These are phyloP conservation scores for Chaenocephalus aceratus DNA, from an alignment of 2,113 vertebrate species.

Conservation along the genomic window DNA sequence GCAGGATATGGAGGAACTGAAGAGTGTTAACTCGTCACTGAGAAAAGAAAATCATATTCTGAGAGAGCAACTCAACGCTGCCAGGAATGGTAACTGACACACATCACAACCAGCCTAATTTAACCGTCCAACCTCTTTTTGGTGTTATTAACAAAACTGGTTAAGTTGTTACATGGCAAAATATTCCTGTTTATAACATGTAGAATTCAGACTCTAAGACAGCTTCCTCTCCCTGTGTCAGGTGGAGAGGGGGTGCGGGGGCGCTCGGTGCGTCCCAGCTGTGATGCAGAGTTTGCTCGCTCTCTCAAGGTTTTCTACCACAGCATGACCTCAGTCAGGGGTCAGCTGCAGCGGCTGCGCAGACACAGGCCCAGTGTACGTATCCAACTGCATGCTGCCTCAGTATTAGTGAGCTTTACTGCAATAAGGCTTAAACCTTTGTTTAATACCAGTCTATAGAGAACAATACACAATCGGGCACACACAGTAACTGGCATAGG, in stretches of 20 bases:
- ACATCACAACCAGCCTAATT: background rate
- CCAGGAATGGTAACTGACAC: constrained; percentile 68
- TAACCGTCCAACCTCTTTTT: background rate
- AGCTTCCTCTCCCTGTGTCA: constrained; percentile 24
- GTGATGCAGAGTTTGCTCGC: constrained; percentile 87
- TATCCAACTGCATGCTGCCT: constrained; percentile 22
- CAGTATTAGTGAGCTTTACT: background rate
- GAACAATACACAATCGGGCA: constrained; percentile 2
- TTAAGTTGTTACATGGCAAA: background rate
- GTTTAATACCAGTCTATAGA: background rate
- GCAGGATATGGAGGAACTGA: constrained; percentile 85
- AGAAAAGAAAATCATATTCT: constrained; percentile 86
- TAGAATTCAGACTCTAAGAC: background rate
- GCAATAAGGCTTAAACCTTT: background rate
- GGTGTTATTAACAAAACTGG: background rate
- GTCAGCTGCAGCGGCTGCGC: constrained; percentile 85
- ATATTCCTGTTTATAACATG: background rate
- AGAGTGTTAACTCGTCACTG: constrained; percentile 82
- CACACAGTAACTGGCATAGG: background rate
- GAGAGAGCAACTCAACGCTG: constrained; percentile 79
- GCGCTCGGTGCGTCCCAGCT: constrained; percentile 75
- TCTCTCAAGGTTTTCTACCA: constrained; percentile 91
- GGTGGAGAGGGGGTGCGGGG: constrained; percentile 59
- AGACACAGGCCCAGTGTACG: constrained; percentile 85
- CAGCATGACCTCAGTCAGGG: constrained; percentile 86